Percentiles rank a stretch among this genome's conserved stretches.
phyloP scores from a whole-genome alignment of 2,888 invertebrate genomes.

The Mythimna pallens region DNA sequence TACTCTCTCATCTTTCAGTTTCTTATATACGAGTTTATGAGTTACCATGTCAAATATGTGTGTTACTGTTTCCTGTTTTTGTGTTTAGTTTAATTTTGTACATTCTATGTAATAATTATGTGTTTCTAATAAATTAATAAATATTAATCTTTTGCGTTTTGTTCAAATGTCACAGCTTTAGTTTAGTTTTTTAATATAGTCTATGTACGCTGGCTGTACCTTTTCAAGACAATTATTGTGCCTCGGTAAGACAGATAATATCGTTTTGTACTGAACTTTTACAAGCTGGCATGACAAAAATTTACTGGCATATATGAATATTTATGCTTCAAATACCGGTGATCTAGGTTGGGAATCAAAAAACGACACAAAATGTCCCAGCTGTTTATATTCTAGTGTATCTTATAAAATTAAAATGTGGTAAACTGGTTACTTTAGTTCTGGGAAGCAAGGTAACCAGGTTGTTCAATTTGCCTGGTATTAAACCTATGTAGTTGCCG shows the following conservation, averaged over 20 bases:
- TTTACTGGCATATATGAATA: constrained; percentile 31
- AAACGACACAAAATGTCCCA: constrained; percentile 33
- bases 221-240: neutral
- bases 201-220: neutral
- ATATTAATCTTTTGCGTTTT: neutral
- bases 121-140: too few relatives aligned
- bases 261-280: neutral
- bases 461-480: neutral
- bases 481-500: neutral
- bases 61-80: too few relatives aligned
- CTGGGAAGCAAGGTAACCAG: constrained; percentile 21
- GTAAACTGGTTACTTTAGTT: constrained; percentile 34
- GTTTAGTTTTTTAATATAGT: neutral
- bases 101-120: too few relatives aligned
- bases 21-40: neutral
- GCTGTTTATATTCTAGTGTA: constrained; percentile 24
- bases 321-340: constrained; percentile 28
- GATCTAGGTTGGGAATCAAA: constrained; percentile 39
- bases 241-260: too few relatives aligned
- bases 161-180: neutral
- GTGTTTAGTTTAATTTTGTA: too few relatives aligned
- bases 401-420: constrained; percentile 42
- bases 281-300: neutral
- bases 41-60: neutral
- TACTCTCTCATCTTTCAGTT: neutral